Evolutionary conservation across 1,140 invertebrate genomes (phyloP).

Genomic region (Zaprionus ornatus): DNA sequence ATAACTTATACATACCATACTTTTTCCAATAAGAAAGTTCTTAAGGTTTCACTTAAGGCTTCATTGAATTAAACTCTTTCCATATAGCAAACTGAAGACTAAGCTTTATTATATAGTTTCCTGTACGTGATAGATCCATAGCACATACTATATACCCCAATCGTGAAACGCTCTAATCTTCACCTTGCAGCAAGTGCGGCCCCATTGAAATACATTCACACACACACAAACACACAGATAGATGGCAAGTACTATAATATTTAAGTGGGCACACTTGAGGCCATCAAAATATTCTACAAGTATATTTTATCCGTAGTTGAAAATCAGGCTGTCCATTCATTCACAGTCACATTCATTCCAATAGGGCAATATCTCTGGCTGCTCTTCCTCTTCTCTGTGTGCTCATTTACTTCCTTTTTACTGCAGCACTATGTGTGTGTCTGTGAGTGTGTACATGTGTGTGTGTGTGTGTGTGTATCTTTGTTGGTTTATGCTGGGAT

Average conservation of each 20-base stretch:
- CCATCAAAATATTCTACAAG: constrained; percentile 53
- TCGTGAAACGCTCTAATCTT: not conserved
- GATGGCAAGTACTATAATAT: not conserved
- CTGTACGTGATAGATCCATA: not conserved
- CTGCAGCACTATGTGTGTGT: constrained; percentile 23
- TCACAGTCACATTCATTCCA: constrained; percentile 37
- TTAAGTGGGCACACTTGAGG: constrained; percentile 43
- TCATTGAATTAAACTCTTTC: too few species aligned
- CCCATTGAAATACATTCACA: not conserved
- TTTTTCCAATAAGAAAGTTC: not conserved
- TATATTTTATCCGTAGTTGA: constrained; percentile 73
- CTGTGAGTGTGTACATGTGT: constrained; percentile 33
- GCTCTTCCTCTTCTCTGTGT: constrained; percentile 27
- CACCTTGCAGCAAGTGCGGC: constrained; percentile 2
- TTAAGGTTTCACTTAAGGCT: too few species aligned
- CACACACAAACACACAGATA: too few species aligned
- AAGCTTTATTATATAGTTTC: not conserved
- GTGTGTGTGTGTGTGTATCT: constrained; percentile 51
- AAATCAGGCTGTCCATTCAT: constrained; percentile 70
- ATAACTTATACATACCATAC: not conserved
- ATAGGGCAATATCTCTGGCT: constrained; percentile 22
- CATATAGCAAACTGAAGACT: too few species aligned
- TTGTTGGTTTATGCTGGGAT: constrained; percentile 61
- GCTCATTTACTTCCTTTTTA: constrained; percentile 73
- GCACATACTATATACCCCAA: not conserved